Evolutionary conservation across 2,888 invertebrate genomes (phyloP).

Genomic region (Sinhomidia bicolor): DNA sequence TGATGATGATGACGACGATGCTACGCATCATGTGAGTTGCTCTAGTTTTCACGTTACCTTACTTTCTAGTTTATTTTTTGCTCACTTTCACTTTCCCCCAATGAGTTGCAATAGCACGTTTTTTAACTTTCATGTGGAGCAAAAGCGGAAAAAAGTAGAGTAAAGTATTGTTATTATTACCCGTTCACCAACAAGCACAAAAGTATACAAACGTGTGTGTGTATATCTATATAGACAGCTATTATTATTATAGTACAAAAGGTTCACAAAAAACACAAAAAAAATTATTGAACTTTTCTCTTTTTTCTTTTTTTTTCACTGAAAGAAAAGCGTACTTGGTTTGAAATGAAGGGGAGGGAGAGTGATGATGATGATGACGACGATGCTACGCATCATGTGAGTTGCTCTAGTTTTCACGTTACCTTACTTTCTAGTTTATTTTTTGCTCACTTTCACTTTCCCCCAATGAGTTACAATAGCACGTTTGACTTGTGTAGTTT

Average conservation of each 20-base stretch:
- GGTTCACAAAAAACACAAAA: too few relatives aligned
- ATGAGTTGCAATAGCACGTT: constrained; percentile 42
- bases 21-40: constrained; percentile 36
- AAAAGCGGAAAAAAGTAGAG: too few relatives aligned
- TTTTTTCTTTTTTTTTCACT: neutral
- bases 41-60: constrained; percentile 36
- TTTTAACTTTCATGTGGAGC: neutral
- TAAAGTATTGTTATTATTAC: too few relatives aligned
- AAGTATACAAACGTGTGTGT: too few relatives aligned
- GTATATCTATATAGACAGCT: too few relatives aligned
- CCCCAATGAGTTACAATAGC: constrained; percentile 38
- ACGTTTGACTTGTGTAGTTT: constrained; percentile 35
- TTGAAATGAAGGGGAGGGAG: neutral
- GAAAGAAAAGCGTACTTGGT: neutral
- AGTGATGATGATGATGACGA: too few relatives aligned
- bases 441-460: constrained; percentile 49
- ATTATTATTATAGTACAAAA: too few relatives aligned
- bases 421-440: too few relatives aligned
- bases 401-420: constrained; percentile 31
- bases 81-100: constrained; percentile 50
- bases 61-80: constrained; percentile 4
- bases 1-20: too few relatives aligned
- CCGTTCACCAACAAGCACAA: too few relatives aligned
- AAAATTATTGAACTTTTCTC: neutral
- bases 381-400: constrained; percentile 38